A percentile compares a stretch with the other conserved stretches of the same genome.
Evolutionary conservation across 2,888 invertebrate genomes (phyloP).

Genomic region (Agrotis puta): DNA sequence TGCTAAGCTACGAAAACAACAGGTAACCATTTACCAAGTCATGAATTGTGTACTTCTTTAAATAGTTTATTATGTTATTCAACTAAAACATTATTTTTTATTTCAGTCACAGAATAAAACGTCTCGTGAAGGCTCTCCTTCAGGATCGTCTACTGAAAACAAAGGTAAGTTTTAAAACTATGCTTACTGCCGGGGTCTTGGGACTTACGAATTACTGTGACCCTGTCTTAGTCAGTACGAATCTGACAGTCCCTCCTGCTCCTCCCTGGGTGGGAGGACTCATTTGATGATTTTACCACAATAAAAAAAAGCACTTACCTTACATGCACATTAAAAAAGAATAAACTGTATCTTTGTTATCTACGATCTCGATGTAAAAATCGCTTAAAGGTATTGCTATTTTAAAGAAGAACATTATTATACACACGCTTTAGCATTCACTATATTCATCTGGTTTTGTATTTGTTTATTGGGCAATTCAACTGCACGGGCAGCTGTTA

Average conservation of each 20-base stretch:
- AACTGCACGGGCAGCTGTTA: too few species aligned
- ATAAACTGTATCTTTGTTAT: too few species aligned
- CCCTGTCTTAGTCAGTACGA: too few species aligned
- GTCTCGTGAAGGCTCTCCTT: slow-evolving; percentile 87
- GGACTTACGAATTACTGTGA: too few species aligned
- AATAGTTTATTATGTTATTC: background rate
- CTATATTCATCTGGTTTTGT: background rate
- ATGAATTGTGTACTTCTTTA: background rate
- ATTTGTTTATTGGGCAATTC: background rate
- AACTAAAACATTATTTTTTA: slow-evolving; percentile 4
- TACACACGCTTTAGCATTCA: background rate
- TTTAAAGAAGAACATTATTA: background rate
- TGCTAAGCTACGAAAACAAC: slow-evolving; percentile 91
- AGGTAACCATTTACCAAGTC: slow-evolving; percentile 74
- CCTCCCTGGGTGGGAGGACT: too few species aligned
- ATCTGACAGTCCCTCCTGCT: too few species aligned
- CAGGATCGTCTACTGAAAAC: slow-evolving; percentile 85
- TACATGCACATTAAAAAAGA: too few species aligned
- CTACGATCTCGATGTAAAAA: too few species aligned
- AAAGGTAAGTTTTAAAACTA: slow-evolving; percentile 73
- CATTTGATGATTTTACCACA: too few species aligned
- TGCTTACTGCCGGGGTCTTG: too few species aligned
- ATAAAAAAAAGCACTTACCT: too few species aligned
- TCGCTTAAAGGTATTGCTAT: too few species aligned
- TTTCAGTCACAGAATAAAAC: slow-evolving; percentile 82